Evolutionary conservation across 1,140 invertebrate genomes (phyloP).

Genomic region (Drosophila serrata): DNA sequence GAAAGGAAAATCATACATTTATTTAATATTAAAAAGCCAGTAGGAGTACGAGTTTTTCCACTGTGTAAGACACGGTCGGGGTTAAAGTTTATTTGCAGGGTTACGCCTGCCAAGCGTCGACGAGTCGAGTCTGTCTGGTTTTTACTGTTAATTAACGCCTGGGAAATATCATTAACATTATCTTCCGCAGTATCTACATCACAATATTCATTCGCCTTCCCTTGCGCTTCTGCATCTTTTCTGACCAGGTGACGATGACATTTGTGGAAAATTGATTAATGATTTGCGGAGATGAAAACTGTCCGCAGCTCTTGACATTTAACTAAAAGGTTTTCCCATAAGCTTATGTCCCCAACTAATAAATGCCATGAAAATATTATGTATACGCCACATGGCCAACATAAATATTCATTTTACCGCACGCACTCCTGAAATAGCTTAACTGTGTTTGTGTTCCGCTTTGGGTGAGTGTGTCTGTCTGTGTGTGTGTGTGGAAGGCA

Average conservation of each 20-base stretch:
- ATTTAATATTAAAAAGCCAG: not conserved
- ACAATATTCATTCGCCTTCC: slow-evolving; percentile 2
- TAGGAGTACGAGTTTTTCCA: not conserved
- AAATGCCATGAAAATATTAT: slow-evolving; percentile 75
- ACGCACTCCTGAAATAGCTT: slow-evolving; percentile 53
- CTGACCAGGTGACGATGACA: slow-evolving; percentile 45
- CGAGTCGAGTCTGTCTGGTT: slow-evolving; percentile 26
- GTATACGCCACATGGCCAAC: slow-evolving; percentile 73
- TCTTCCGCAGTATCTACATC: slow-evolving; percentile 14
- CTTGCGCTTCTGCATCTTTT: slow-evolving; percentile 19
- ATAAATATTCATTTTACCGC: slow-evolving; percentile 74
- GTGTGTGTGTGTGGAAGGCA: slow-evolving; percentile 35
- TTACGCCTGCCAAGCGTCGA: slow-evolving; percentile 41
- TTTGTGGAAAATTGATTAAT: slow-evolving; percentile 69
- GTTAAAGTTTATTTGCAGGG: slow-evolving; percentile 72
- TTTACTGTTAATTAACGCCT: slow-evolving; percentile 66
- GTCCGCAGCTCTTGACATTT: slow-evolving; percentile 44
- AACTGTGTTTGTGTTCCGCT: slow-evolving; percentile 23
- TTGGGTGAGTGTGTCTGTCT: slow-evolving; percentile 3
- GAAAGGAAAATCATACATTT: too few relatives aligned
- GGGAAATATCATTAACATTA: slow-evolving; percentile 37
- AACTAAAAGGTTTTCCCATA: slow-evolving; percentile 38
- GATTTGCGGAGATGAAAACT: slow-evolving; percentile 53
- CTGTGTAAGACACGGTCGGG: slow-evolving; percentile 43
- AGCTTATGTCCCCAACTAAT: slow-evolving; percentile 50